A percentile compares a stretch with the other conserved stretches of the same genome.
phyloP scores from a whole-genome alignment of 2,888 invertebrate species.

The Microchrysa polita region DNA sequence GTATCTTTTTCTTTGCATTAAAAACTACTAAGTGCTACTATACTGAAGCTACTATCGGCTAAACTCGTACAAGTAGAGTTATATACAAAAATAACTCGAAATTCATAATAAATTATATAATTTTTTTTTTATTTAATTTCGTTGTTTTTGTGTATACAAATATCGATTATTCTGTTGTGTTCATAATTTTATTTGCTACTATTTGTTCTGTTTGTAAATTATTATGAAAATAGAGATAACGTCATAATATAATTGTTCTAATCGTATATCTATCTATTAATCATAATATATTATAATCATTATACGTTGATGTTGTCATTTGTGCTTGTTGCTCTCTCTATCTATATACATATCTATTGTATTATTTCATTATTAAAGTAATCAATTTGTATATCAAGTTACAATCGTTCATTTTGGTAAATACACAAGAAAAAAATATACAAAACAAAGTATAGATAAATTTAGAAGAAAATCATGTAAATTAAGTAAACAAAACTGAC shows the following conservation, averaged over 20 bases:
- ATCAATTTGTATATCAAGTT: conserved; percentile 39
- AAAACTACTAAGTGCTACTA: conserved; percentile 1
- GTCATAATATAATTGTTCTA: conserved; percentile 19
- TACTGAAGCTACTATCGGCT: not conserved
- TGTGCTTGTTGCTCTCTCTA: conserved; percentile 48
- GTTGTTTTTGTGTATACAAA: not conserved
- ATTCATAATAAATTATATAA: not conserved
- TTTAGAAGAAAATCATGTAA: conserved; percentile 5
- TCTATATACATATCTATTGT: conserved; percentile 40
- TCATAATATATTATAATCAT: conserved; percentile 15
- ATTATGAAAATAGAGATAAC: not conserved
- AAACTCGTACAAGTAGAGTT: conserved; percentile 14
- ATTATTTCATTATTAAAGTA: conserved; percentile 38
- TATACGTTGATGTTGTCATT: conserved; percentile 49
- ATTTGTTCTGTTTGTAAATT: conserved; percentile 8
- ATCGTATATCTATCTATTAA: conserved; percentile 24
- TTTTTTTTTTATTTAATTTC: not conserved
- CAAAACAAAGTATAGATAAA: conserved; percentile 1
- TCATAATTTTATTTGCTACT: conserved; percentile 5
- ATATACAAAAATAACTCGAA: conserved; percentile 19
- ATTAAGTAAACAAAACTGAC: not conserved
- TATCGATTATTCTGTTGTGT: not conserved
- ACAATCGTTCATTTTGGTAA: conserved; percentile 41
- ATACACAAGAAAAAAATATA: conserved; percentile 11
- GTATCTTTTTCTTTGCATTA: conserved; percentile 40